These are phyloP conservation scores for Epinotia nisella DNA, from an alignment of 2,888 invertebrate species.

Conservation along the genomic window DNA sequence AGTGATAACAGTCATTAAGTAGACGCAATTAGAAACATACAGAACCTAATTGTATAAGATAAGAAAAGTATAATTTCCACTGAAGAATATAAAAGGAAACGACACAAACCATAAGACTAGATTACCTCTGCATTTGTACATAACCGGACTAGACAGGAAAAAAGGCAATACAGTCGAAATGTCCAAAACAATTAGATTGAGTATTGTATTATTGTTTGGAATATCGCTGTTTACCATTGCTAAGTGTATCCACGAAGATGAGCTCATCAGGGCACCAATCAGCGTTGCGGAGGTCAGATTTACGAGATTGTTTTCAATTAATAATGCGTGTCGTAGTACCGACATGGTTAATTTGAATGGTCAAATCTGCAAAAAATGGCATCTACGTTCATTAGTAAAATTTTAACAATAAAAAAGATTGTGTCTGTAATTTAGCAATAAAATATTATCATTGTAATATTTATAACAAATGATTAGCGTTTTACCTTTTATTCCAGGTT, in stretches of 20 bases:
- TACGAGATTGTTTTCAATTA: constrained; percentile 13
- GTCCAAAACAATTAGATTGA: background rate
- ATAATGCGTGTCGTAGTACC: background rate
- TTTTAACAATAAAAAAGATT: constrained; percentile 16
- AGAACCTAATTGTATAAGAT: constrained; percentile 34
- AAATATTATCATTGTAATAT: background rate
- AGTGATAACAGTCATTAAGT: background rate
- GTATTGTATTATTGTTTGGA: constrained; percentile 4
- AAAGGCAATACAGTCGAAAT: background rate
- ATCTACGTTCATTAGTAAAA: background rate
- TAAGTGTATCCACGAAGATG: constrained; percentile 25
- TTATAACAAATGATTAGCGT: too few species aligned
- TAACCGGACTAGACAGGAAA: background rate
- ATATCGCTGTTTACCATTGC: constrained; percentile 12
- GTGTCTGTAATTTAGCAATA: background rate
- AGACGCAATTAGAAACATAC: constrained; percentile 36
- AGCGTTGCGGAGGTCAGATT: constrained; percentile 31
- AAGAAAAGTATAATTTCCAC: constrained; percentile 20
- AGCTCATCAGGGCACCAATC: constrained; percentile 13
- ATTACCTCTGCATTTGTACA: background rate
- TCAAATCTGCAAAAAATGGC: background rate
- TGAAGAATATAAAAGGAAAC: constrained; percentile 32
- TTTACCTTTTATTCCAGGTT: constrained; percentile 16
- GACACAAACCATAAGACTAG: constrained; percentile 11
- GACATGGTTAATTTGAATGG: background rate